Conservation (phyloP, 2,113 vertebrate genomes). For the Theristicus caerulescens region DNA sequence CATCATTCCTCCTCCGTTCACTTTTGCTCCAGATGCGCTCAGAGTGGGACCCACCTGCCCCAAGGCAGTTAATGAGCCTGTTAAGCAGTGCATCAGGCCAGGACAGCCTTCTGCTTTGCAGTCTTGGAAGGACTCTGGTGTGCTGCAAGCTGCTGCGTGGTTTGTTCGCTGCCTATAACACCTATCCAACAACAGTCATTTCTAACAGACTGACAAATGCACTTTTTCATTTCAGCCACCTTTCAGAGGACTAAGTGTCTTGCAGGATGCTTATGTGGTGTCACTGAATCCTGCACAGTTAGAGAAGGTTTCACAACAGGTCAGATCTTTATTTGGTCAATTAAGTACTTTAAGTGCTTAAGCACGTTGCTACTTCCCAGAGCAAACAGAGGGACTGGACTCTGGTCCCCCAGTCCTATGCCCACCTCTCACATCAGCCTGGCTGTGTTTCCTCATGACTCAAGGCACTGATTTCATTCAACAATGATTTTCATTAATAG, state of each 20-base stretch:
- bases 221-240: neutral
- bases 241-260: neutral
- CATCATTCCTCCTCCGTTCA: neutral
- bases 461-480: neutral
- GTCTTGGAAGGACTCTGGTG: no score
- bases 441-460: neutral
- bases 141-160: neutral
- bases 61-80: no score
- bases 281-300: neutral
- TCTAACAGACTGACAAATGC: neutral
- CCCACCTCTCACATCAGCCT: neutral
- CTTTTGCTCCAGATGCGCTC: neutral
- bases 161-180: neutral
- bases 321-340: neutral
- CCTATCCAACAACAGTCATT: neutral
- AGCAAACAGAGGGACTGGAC: neutral
- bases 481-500: neutral
- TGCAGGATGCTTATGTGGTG: neutral
- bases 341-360: neutral
- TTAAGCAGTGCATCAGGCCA: neutral
- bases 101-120: neutral
- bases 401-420: neutral
- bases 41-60: neutral
- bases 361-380: neutral
- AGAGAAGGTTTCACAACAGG: neutral